phyloP scores from a whole-genome alignment of 2,888 invertebrate genomes.

The Metellina segmentata region DNA sequence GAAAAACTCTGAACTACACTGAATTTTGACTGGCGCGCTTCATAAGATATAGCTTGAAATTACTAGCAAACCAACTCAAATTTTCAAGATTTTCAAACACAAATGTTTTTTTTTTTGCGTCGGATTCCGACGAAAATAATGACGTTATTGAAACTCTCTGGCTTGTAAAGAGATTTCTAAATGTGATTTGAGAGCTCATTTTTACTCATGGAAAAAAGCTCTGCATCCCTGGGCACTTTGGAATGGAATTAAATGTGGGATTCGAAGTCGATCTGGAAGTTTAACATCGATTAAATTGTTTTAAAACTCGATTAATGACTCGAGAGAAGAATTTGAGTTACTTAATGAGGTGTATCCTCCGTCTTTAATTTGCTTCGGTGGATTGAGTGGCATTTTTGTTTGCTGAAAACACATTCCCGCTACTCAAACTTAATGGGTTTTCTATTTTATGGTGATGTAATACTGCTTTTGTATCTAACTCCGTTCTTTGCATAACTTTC shows the following conservation, averaged over 20 bases:
- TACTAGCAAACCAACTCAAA: no score
- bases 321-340: slow-evolving; percentile 24
- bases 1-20: no score
- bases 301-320: slow-evolving; percentile 25
- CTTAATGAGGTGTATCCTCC: not conserved
- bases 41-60: no score
- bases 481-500: no score
- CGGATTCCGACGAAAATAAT: no score
- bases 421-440: no score
- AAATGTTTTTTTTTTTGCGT: no score
- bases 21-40: no score
- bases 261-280: not conserved
- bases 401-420: not conserved
- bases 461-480: no score
- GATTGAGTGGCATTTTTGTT: not conserved
- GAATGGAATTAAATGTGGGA: not conserved
- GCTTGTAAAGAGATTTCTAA: not conserved
- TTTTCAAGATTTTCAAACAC: no score
- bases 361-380: not conserved
- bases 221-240: not conserved
- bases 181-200: not conserved
- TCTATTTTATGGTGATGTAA: no score
- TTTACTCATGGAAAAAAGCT: not conserved
- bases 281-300: slow-evolving; percentile 5
- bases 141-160: not conserved